phyloP scores from a whole-genome alignment of 2,113 vertebrate species.

The Hemiprocne comata region DNA sequence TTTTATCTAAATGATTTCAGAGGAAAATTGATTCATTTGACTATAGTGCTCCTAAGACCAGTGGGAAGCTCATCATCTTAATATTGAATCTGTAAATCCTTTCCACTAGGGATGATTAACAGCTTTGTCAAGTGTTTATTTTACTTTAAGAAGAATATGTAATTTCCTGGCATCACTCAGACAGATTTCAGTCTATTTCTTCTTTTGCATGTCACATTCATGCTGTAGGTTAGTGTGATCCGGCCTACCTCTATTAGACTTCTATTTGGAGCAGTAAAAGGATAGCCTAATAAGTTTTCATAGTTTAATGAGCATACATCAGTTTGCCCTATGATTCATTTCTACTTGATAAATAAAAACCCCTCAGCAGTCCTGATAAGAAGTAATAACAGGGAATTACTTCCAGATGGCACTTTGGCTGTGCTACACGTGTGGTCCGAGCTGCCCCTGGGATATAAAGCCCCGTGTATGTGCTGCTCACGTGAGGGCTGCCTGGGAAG shows the following conservation, averaged over 20 bases:
- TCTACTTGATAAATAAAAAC: constrained; percentile 74
- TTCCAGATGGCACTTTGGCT: constrained; percentile 77
- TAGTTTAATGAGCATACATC: constrained; percentile 75
- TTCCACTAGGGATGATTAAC: constrained; percentile 82
- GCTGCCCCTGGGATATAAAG: constrained; percentile 19
- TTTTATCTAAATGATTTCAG: constrained; percentile 80
- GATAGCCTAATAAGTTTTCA: constrained; percentile 70
- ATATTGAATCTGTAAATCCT: constrained; percentile 83
- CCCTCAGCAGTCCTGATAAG: constrained; percentile 70
- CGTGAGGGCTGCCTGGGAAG: not conserved
- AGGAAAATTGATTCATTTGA: constrained; percentile 80
- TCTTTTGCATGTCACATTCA: constrained; percentile 50
- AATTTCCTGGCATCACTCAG: constrained; percentile 75
- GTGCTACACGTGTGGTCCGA: constrained; percentile 63
- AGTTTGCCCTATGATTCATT: constrained; percentile 74
- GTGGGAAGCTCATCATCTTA: constrained; percentile 81
- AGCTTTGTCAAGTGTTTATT: constrained; percentile 84
- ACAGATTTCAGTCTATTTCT: constrained; percentile 69
- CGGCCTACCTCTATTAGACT: constrained; percentile 73
- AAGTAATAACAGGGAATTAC: constrained; percentile 73
- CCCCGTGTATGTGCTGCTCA: not conserved
- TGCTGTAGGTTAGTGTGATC: constrained; percentile 70
- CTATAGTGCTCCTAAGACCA: constrained; percentile 79
- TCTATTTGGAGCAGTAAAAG: constrained; percentile 65
- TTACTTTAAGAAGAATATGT: constrained; percentile 83